These are phyloP conservation scores for Mesorhabditis sp. DNA, from an alignment of 2,888 invertebrate species.

Conservation along the genomic window DNA sequence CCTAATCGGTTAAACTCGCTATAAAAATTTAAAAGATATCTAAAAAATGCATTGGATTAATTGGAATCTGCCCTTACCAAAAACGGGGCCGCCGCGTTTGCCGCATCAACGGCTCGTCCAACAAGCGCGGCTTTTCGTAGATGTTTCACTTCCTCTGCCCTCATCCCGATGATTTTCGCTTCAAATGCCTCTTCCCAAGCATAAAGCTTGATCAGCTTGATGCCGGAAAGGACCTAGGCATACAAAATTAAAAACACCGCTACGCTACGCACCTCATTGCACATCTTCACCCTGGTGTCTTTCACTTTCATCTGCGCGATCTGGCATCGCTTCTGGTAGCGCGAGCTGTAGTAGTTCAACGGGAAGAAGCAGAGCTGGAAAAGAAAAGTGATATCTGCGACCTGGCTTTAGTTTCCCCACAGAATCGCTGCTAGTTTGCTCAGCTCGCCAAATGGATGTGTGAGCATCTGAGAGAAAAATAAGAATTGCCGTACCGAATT, in stretches of 20 bases:
- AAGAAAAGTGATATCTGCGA: neutral
- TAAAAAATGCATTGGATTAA: too few species aligned
- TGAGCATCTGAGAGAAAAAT: too few species aligned
- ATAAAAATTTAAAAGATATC: too few species aligned
- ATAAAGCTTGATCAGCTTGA: constrained; percentile 34
- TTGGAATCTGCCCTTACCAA: constrained; percentile 12
- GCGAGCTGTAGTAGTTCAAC: constrained; percentile 38
- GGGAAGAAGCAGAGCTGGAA: constrained; percentile 33
- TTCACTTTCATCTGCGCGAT: constrained; percentile 60
- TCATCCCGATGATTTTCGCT: constrained; percentile 22
- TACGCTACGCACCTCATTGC: constrained; percentile 57
- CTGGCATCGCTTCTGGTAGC: constrained; percentile 41
- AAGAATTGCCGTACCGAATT: too few species aligned
- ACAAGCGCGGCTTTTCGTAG: neutral
- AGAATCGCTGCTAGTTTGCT: too few species aligned
- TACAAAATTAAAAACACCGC: neutral
- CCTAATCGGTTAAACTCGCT: too few species aligned
- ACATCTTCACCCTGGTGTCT: constrained; percentile 29
- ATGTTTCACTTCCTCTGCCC: neutral
- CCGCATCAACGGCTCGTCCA: constrained; percentile 22
- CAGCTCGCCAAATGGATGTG: too few species aligned
- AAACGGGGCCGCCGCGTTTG: constrained; percentile 26
- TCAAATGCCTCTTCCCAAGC: constrained; percentile 40
- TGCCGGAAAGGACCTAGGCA: constrained; percentile 32
- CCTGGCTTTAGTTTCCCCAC: too few species aligned